These are phyloP conservation scores for Dolichopus griseipennis DNA, from an alignment of 2,888 invertebrate species.

Conservation along the genomic window DNA sequence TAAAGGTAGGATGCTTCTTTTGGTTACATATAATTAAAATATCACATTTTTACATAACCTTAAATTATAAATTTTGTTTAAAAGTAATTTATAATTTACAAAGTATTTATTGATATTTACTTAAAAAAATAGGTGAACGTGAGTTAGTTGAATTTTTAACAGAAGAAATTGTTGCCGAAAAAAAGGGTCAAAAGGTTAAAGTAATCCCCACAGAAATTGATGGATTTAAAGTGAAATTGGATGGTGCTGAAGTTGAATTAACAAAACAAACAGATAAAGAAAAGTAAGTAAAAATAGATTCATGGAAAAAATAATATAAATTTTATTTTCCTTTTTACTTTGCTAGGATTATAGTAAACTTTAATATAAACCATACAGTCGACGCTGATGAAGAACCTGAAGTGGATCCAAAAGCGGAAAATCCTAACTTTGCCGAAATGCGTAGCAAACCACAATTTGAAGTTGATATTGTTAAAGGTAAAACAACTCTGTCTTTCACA, in stretches of 20 bases:
- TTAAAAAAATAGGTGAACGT: conserved; percentile 60
- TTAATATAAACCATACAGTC: conserved; percentile 93
- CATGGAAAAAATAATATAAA: not conserved
- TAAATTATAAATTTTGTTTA: conserved; percentile 18
- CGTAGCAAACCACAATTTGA: conserved; percentile 87
- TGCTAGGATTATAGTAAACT: conserved; percentile 63
- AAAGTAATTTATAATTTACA: not conserved
- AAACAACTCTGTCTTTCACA: conserved; percentile 69
- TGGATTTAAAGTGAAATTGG: conserved; percentile 68
- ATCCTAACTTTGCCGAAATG: conserved; percentile 72
- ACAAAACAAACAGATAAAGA: conserved; percentile 63
- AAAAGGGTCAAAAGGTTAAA: conserved; percentile 69
- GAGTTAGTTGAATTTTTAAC: conserved; percentile 84
- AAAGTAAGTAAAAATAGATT: conserved; percentile 45
- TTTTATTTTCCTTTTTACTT: conserved; percentile 16
- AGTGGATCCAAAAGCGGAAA: conserved; percentile 52
- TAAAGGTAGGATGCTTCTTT: conserved; percentile 52
- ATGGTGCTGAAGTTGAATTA: conserved; percentile 79
- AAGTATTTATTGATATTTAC: no score
- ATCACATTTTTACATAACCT: conserved; percentile 34
- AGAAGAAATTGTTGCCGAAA: conserved; percentile 88
- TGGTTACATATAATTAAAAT: conserved; percentile 7
- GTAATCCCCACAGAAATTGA: conserved; percentile 66
- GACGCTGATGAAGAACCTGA: conserved; percentile 69
- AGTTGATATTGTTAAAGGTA: conserved; percentile 72